These are phyloP conservation scores for Ectropis crepuscularia DNA, from an alignment of 2,888 invertebrate genomes.

Conservation along the genomic window DNA sequence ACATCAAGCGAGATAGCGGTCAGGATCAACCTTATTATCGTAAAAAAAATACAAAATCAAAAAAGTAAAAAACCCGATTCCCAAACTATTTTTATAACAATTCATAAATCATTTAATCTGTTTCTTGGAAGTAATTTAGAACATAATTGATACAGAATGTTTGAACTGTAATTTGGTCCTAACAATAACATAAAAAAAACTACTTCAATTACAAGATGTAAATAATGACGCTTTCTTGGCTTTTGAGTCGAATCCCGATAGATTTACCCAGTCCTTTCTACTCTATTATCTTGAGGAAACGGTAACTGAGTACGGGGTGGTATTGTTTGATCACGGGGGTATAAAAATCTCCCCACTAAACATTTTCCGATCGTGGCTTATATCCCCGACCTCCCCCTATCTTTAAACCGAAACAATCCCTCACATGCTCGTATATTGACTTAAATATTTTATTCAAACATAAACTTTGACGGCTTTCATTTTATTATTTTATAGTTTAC, in stretches of 20 bases:
- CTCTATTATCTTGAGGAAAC: conserved; percentile 12
- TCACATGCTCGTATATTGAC: conserved; percentile 33
- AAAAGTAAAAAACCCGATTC: too few species aligned
- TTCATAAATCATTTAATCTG: too few species aligned
- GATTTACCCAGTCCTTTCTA: conserved; percentile 2
- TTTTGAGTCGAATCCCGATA: conserved; percentile 11
- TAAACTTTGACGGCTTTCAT: conserved; percentile 45
- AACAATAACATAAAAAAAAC: too few species aligned
- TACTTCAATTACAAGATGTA: too few species aligned
- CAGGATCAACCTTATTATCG: too few species aligned
- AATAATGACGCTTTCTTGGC: conserved; percentile 14
- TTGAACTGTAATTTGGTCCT: too few species aligned
- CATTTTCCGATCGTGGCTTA: conserved; percentile 21
- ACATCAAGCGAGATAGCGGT: too few species aligned
- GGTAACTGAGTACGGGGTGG: conserved; percentile 3
- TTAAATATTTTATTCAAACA: conserved; percentile 53
- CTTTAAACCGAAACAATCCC: conserved; percentile 5
- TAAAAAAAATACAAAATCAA: too few species aligned
- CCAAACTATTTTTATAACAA: too few species aligned
- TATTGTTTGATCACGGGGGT: conserved; percentile 21
- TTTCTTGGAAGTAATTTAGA: too few species aligned
- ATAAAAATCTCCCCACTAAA: conserved; percentile 23
- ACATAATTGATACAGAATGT: too few species aligned
- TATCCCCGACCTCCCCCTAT: background rate
- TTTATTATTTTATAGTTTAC: conserved; percentile 43